Evolutionary conservation across 2,113 vertebrate species (phyloP), one percentile per base, ranked within the genome.

Genomic region (Sebastes schlegelii): DNA sequence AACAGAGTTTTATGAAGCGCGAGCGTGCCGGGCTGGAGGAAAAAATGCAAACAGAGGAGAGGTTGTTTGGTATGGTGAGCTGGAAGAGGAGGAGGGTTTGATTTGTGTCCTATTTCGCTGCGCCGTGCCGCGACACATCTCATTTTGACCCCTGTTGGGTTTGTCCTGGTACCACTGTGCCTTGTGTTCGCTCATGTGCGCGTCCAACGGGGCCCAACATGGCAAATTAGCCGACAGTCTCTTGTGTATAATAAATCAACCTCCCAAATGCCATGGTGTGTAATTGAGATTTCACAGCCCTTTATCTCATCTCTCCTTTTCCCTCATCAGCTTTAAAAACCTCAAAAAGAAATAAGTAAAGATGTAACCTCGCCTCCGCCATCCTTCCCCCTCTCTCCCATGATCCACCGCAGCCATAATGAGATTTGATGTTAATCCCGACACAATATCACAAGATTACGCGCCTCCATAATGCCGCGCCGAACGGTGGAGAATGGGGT

Each of bases 371-470:
- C 14, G 13, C 10, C 14, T 45, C 55, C 77, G 34, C 80, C 69
- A 23, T 57, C 72, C 66, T 55, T 71, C 42, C 67, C 48, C 40
- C 68, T 70, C 66, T 23, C 62, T 64, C 63, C 65, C 45, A 45
- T 64, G 71, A 86, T 85, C 80, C 80, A 74, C 70, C 80, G 49
- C 64, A 64, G 64, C 73, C 72, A 8, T 93, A 95, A 95, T 93
- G 85, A 93, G 92, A 94, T 94, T 94, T 92, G 81, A 91, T 83
- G 87, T 57, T 94, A 94, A 96, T 95, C 95, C 93, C 58, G 74
- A 79, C 90, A 83, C 92, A 93, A 94, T 92, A 93, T 94, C 91
- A 88, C 88, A 86, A 93, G 93, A 95, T 95, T 94, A 93, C 70
- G 73, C 16, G 58, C 55, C 74, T 82, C 72, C 74, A 67, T 72